These are phyloP conservation scores for Zenarchopterus dispar DNA, from an alignment of 2,797 vertebrate genomes.

Conservation along the genomic window DNA sequence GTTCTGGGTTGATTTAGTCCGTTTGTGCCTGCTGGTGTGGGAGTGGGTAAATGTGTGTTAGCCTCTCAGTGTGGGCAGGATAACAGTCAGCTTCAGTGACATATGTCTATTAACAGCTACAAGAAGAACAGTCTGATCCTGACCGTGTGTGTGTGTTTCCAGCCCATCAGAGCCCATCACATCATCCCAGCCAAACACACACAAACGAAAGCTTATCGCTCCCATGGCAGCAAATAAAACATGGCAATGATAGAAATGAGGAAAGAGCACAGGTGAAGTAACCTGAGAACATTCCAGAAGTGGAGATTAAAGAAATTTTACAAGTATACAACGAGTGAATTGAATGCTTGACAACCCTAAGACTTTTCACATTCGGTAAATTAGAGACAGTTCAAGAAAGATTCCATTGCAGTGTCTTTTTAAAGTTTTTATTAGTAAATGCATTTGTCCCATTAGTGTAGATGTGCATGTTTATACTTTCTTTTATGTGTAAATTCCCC, in stretches of 20 bases:
- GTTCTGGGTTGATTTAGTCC: too few species aligned
- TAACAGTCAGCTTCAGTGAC: conserved; percentile 8
- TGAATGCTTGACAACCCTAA: too few species aligned
- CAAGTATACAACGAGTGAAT: too few species aligned
- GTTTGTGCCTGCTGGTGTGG: too few species aligned
- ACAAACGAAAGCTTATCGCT: conserved; percentile 11
- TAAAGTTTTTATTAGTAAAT: too few species aligned
- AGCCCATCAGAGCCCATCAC: conserved; percentile 32
- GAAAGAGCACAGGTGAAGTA: background rate
- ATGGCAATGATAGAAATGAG: background rate
- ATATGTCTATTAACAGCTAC: conserved; percentile 48
- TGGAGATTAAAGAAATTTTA: too few species aligned
- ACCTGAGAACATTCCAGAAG: background rate
- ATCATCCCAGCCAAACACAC: conserved; percentile 37
- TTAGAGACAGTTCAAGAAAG: too few species aligned
- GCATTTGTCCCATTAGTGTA: too few species aligned
- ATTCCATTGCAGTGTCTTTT: too few species aligned
- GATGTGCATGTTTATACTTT: too few species aligned
- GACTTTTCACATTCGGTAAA: too few species aligned
- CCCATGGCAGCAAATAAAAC: conserved; percentile 32
- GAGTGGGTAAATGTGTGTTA: conserved; percentile 8
- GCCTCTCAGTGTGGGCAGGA: conserved; percentile 9
- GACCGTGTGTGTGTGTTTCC: conserved; percentile 13
- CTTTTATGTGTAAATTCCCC: too few species aligned
- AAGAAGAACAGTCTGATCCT: conserved; percentile 17